These are phyloP conservation scores for Melolontha melolontha DNA, from an alignment of 2,888 invertebrate species.

Conservation along the genomic window DNA sequence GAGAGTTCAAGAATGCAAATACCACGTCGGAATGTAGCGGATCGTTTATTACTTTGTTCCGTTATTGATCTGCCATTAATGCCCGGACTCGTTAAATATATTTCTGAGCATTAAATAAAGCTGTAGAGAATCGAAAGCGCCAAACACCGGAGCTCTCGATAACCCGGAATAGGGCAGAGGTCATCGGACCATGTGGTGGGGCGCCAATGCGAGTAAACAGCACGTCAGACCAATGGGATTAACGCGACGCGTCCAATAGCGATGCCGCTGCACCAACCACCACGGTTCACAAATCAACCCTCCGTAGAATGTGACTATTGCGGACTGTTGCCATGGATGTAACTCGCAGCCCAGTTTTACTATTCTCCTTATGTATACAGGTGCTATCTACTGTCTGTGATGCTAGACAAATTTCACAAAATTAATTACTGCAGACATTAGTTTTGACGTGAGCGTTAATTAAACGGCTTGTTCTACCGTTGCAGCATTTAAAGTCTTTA, in stretches of 20 bases:
- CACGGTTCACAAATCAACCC: slow-evolving; percentile 60
- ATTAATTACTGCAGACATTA: slow-evolving; percentile 20
- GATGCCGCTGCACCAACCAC: slow-evolving; percentile 56
- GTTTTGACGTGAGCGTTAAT: slow-evolving; percentile 13
- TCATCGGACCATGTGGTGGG: slow-evolving; percentile 52
- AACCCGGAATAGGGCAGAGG: slow-evolving; percentile 49
- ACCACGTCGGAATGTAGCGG: neutral
- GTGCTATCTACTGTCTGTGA: neutral
- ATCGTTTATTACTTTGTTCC: slow-evolving; percentile 26
- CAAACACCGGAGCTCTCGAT: slow-evolving; percentile 45
- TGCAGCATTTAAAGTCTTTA: neutral
- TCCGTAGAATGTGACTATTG: slow-evolving; percentile 49
- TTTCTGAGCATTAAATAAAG: slow-evolving; percentile 37
- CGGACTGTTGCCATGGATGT: slow-evolving; percentile 37
- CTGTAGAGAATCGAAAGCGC: slow-evolving; percentile 43
- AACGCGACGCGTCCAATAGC: slow-evolving; percentile 59
- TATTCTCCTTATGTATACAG: slow-evolving; percentile 3
- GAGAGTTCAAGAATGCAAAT: neutral
- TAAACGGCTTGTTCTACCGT: slow-evolving; percentile 11
- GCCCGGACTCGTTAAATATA: slow-evolving; percentile 25
- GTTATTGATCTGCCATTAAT: slow-evolving; percentile 30
- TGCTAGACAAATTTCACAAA: slow-evolving; percentile 1
- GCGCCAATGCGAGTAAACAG: slow-evolving; percentile 59
- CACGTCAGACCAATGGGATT: slow-evolving; percentile 60
- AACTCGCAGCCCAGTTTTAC: slow-evolving; percentile 30